Percentiles rank a stretch among this genome's conserved stretches.
Evolutionary conservation across 2,113 vertebrate species (phyloP).

Genomic region (Paramisgurnus dabryanus): DNA sequence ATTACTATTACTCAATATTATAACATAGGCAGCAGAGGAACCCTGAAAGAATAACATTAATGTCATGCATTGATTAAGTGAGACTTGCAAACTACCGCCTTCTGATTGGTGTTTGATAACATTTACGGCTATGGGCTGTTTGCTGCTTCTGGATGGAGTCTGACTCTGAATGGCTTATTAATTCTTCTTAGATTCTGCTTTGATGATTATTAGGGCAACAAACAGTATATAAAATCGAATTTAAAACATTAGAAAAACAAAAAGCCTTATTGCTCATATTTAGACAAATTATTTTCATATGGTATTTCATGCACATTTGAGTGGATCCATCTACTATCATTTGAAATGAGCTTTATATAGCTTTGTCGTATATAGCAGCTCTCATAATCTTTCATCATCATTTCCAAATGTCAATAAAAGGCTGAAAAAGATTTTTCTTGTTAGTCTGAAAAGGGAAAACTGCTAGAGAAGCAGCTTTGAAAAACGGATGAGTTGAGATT

Average conservation of each 20-base stretch:
- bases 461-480: slow-evolving; percentile 10
- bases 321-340: slow-evolving; percentile 1
- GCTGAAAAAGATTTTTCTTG: not conserved
- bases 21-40: not conserved
- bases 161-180: slow-evolving; percentile 16
- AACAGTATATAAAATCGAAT: slow-evolving; percentile 10
- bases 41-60: slow-evolving; percentile 4
- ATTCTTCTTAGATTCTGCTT: not conserved
- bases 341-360: not conserved
- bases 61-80: not conserved
- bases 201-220: slow-evolving; percentile 8
- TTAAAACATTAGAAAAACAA: slow-evolving; percentile 8
- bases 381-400: slow-evolving; percentile 13
- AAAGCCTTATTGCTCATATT: not conserved
- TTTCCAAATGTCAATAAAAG: not conserved
- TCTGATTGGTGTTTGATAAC: slow-evolving; percentile 3
- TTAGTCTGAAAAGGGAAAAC: not conserved
- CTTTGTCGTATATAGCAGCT: not conserved
- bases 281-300: not conserved
- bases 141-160: slow-evolving; percentile 27
- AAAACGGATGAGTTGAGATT: not conserved
- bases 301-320: not conserved
- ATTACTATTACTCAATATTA: not conserved
- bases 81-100: slow-evolving; percentile 3
- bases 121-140: not conserved